Base-by-base conservation (phyloP, 2,113 vertebrate genomes). In the Saccopteryx leptura region DNA sequence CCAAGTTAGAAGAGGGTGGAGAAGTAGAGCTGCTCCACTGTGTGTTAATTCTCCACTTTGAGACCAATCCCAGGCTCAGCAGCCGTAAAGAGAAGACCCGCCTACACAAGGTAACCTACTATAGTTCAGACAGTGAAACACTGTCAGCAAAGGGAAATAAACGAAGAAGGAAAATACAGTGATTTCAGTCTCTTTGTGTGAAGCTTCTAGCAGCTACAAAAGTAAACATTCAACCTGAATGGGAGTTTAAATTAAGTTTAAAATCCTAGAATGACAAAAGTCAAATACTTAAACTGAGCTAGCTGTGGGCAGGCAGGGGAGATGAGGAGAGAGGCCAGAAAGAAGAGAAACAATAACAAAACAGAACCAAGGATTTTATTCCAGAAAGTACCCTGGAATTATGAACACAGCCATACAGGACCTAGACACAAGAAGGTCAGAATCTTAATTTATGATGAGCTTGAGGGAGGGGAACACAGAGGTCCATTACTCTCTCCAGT, bases 81-180 rank as follows among this genome's bases (percentile, higher is more conserved):
- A 56, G 69, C 52, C 54, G 54, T 31, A 76, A 21, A 72, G 58
- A 81, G 8, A 76, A 66, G 21, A 80, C 5, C 13, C 2, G 1
- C 46, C 12, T 17, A 56, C 2, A 10, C 6, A 83, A 3, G 9
- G 8, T 24, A 74, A 87, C 19, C 23, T 58, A 66, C 65, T 39
- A 3, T 39, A 39, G 39, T 78, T 89, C 9, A 84, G 88, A 83
- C 58, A 92, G 11, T 65, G 24, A 33, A 15, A 83, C 4, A 17
- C 1, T 10, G 2, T 46, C 52, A 60, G 56, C 19, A 31, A 79
- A 88, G 61, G 63, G 63, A 84, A 92, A 68, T 60, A 68, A 90
- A 87, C 75, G n/a, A 92, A n/a, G 56, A 80, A 68, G 31, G 76
- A 96, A 97, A 94, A 68, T 5, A 46, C n/a, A 4, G 9, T 31